Percentiles rank a stretch among this genome's conserved stretches.
Evolutionary conservation across 2,888 invertebrate genomes (phyloP).

Genomic region (Griposia aprilina): DNA sequence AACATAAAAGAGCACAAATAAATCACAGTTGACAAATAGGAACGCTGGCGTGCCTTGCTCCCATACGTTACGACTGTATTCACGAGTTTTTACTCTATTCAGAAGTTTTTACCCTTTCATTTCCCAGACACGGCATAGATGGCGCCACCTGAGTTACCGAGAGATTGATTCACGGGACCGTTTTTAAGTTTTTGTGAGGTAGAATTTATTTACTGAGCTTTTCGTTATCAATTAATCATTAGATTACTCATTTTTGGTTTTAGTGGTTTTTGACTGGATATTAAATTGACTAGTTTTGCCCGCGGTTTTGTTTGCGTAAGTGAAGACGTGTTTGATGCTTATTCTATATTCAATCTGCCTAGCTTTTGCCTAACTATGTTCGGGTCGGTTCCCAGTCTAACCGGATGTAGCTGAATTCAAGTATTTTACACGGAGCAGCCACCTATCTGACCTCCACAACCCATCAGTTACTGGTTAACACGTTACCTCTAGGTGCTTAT

Average conservation of each 20-base stretch:
- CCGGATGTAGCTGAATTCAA: too few species aligned
- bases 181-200: constrained; percentile 40
- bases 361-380: too few species aligned
- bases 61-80: constrained; percentile 68
- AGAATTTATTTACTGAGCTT: constrained; percentile 38
- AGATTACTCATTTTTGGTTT: constrained; percentile 21
- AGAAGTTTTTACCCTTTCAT: constrained; percentile 58
- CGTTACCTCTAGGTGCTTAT: not conserved
- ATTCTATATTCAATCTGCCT: too few species aligned
- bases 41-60: constrained; percentile 56
- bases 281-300: not conserved
- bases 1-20: constrained; percentile 65
- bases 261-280: not conserved
- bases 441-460: too few species aligned
- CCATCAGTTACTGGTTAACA: too few species aligned
- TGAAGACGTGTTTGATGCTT: too few species aligned
- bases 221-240: constrained; percentile 45
- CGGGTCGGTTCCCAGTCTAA: too few species aligned
- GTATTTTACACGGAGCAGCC: too few species aligned
- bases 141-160: constrained; percentile 59
- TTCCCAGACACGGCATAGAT: constrained; percentile 62
- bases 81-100: constrained; percentile 58
- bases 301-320: not conserved
- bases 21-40: constrained; percentile 66
- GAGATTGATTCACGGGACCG: constrained; percentile 64